Evolutionary conservation across 1,140 invertebrate species (phyloP).

Genomic region (Drosophila takahashii): DNA sequence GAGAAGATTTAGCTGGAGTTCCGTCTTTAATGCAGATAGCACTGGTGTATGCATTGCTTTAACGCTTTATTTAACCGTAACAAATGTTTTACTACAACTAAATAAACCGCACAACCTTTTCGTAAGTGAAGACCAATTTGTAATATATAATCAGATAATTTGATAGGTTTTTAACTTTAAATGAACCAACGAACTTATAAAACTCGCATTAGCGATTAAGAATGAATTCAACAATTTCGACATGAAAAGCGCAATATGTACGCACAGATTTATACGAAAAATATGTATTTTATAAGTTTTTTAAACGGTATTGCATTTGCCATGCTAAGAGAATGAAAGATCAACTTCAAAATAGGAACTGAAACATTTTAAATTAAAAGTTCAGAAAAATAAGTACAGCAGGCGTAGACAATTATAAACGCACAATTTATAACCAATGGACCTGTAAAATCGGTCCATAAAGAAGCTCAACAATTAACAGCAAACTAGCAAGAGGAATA

Average conservation of each 20-base stretch:
- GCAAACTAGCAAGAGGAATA: not conserved
- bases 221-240: not conserved
- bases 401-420: too few relatives aligned
- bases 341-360: not conserved
- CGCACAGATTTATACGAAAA: constrained; percentile 23
- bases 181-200: constrained; percentile 27
- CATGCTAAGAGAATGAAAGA: not conserved
- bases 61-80: constrained; percentile 5
- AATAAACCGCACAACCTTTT: constrained; percentile 20
- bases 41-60: not conserved
- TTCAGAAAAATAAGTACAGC: not conserved
- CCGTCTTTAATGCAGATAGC: not conserved
- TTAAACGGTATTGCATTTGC: not conserved
- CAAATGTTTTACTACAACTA: constrained; percentile 20
- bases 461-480: not conserved
- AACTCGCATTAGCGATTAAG: constrained; percentile 16
- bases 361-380: not conserved
- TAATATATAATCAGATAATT: not conserved
- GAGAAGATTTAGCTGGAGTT: not conserved
- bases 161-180: not conserved
- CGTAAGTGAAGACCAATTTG: constrained; percentile 27
- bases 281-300: constrained; percentile 35
- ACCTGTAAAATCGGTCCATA: not conserved
- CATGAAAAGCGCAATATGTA: not conserved
- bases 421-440: too few relatives aligned